Percentiles rank a stretch among this genome's conserved stretches.
phyloP scores from a whole-genome alignment of 2,797 vertebrate genomes.

The Delichon dasypus region DNA sequence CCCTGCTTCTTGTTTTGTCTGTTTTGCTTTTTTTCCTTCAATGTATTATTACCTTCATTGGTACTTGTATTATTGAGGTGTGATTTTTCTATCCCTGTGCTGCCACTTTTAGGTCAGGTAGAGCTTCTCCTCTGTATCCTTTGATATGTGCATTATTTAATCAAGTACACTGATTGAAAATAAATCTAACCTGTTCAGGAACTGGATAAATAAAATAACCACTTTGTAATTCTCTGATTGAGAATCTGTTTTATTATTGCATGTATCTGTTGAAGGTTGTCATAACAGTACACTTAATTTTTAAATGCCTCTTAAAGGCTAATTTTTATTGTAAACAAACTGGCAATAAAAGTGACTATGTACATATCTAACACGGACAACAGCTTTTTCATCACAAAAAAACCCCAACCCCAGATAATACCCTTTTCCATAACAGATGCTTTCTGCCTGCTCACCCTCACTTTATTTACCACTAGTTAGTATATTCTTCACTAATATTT shows the following conservation, averaged over 20 bases:
- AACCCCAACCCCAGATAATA: rapidly evolving
- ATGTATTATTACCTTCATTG: not conserved
- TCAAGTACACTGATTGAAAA: not conserved
- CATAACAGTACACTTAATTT: not conserved
- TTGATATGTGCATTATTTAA: not conserved
- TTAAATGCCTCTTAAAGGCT: not conserved
- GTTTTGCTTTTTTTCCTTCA: not conserved
- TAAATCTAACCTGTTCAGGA: not conserved
- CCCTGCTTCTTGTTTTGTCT: not conserved
- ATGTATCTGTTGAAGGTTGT: not conserved
- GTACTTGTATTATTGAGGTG: not conserved
- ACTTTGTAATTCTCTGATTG: not conserved
- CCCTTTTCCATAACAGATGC: not conserved
- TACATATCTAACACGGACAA: not conserved
- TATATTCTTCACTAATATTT: not conserved
- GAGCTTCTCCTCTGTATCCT: not conserved
- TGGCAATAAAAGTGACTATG: not conserved
- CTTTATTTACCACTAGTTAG: not conserved
- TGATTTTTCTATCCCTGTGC: not conserved
- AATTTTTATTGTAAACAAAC: not conserved
- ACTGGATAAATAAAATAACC: not conserved
- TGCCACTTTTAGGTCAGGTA: not conserved
- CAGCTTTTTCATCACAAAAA: not conserved
- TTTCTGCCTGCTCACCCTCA: not conserved
- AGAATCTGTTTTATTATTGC: not conserved